These are phyloP conservation scores for Furcifer pardalis DNA, from an alignment of 2,797 vertebrate genomes.

Conservation along the genomic window DNA sequence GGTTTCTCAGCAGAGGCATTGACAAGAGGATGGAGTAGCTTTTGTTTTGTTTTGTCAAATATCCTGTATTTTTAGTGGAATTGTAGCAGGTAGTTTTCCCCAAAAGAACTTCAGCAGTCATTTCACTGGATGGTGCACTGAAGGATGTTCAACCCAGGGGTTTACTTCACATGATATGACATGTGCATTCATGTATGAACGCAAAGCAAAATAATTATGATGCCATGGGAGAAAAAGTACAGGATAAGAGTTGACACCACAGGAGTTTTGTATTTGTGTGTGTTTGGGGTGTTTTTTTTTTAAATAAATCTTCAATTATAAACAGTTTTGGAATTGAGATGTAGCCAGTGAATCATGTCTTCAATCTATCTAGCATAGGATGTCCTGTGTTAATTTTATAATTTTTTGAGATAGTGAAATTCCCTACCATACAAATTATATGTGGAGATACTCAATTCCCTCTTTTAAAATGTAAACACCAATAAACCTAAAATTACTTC, in stretches of 20 bases:
- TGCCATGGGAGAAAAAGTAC: not conserved
- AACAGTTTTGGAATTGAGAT: not conserved
- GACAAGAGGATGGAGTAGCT: too few relatives aligned
- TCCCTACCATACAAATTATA: too few relatives aligned
- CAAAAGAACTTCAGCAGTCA: not conserved
- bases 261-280: too few relatives aligned
- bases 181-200: conserved; percentile 16
- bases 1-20: not conserved
- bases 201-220: not conserved
- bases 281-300: too few relatives aligned
- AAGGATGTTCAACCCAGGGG: not conserved
- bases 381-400: not conserved
- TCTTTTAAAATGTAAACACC: too few relatives aligned
- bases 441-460: too few relatives aligned
- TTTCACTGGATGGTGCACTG: not conserved
- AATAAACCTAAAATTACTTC: too few relatives aligned
- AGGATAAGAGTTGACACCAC: not conserved
- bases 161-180: conserved; percentile 1
- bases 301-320: not conserved
- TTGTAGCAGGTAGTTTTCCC: not conserved
- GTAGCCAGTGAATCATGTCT: not conserved
- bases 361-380: not conserved
- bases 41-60: not conserved
- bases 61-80: not conserved
- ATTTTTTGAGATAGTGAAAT: too few relatives aligned